Evolutionary conservation across 1,140 invertebrate species (phyloP), one percentile per base, ranked within the genome.

Genomic region (Euura saliciscinereae): DNA sequence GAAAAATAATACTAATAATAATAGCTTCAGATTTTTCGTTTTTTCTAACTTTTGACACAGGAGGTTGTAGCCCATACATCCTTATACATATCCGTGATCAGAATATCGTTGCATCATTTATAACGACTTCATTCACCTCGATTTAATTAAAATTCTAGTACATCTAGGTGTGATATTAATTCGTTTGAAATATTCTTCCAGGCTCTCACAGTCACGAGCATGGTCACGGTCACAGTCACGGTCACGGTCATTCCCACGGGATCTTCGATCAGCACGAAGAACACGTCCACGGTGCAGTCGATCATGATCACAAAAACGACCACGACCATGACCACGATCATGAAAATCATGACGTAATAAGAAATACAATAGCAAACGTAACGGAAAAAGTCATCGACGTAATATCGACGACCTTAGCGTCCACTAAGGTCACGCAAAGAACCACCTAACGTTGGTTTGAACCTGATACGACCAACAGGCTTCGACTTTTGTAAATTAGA

Each of bases 201-300:
- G 86, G 85, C 44, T 81, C 85, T 11, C 85, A 87, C 71, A 78
- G 81, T 13, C 82, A 84, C 66, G 80, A 81, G 42, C 83, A 84
- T 43, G 78, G 28, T 28, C 79, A 82, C 64, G 71, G 74, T 28
- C 77, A 80, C 65, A 11, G 43, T 44, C 28, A 44, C 43, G 43
- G 70, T 44, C 45, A n/a, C n/a, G 11, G 44, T 43, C 65, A 71
- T 13, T 8, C 11, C 43, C n/a, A 67, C 11, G 45, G 68, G 71
- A n/a, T 5, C 73, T 73, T 73, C 4, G 71, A 77, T 59, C 70
- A 67, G 46, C 70, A 77, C 68, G 68, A 69, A 6, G 74, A 69
- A 46, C 70, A 74, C 10, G 65, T 8, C 4, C 71, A 76, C 66
- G 66, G 67, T 10, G 73, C 82, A 43, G 73, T 43, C 42, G 76